Conservation (phyloP, 2,797 vertebrate species). For the Anguilla anguilla region DNA sequence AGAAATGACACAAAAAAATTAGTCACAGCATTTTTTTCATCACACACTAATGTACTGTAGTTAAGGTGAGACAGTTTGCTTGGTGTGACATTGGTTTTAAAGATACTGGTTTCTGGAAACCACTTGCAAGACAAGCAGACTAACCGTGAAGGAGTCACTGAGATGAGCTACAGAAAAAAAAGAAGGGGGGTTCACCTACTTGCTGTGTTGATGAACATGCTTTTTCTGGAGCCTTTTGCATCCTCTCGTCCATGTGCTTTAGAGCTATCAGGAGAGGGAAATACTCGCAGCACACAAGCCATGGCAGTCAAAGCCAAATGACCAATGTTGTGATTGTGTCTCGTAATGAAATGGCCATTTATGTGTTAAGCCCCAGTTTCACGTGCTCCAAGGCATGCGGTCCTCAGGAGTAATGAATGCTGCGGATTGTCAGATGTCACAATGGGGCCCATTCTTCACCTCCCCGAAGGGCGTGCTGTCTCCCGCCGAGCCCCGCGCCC, state of each 20-base stretch:
- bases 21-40: background rate
- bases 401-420: conserved; percentile 18
- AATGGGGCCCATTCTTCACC: conserved; percentile 70
- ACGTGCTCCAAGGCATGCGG: conserved; percentile 14
- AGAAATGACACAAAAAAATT: background rate
- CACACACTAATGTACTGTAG: background rate
- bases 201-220: background rate
- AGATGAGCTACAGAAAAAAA: background rate
- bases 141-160: background rate
- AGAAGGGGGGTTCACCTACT: too few relatives aligned
- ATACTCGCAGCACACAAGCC: background rate
- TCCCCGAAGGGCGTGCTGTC: background rate
- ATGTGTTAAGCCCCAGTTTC: background rate
- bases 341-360: conserved; percentile 2
- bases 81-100: background rate
- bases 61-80: background rate
- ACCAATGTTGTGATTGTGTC: background rate
- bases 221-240: background rate
- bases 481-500: too few relatives aligned
- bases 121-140: conserved; percentile 7
- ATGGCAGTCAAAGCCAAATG: background rate
- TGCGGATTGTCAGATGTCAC: conserved; percentile 45
- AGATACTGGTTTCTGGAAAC: conserved; percentile 67
- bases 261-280: background rate
- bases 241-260: background rate